A percentile compares a stretch with the other conserved stretches of the same genome.
These are phyloP conservation scores for Trissonchulus latispiculum DNA, from an alignment of 2,888 invertebrate genomes.

Conservation along the genomic window DNA sequence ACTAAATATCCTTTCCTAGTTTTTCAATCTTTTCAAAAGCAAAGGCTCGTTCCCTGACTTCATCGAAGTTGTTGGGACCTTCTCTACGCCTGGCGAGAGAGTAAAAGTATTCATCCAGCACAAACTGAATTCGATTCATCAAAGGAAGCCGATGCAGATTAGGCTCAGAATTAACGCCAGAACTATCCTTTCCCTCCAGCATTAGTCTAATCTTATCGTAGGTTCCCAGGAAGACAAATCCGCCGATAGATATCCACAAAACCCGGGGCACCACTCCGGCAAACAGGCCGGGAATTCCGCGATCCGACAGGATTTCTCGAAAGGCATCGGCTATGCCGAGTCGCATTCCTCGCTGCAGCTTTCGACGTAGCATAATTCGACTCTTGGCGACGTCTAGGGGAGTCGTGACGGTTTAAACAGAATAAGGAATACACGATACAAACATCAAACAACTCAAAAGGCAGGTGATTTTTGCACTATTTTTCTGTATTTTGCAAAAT, in stretches of 20 bases:
- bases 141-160: no score
- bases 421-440: no score
- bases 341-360: not conserved
- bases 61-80: not conserved
- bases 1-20: not conserved
- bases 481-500: no score
- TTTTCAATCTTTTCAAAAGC: not conserved
- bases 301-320: slow-evolving; percentile 9
- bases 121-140: no score
- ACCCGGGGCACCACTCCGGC: slow-evolving; percentile 77
- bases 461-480: no score
- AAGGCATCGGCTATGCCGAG: no score
- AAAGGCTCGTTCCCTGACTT: not conserved
- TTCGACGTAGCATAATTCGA: slow-evolving; percentile 78
- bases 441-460: no score
- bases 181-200: no score
- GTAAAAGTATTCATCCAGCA: no score
- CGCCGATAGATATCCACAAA: slow-evolving; percentile 77
- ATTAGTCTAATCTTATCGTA: no score
- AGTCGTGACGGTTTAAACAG: slow-evolving; percentile 74
- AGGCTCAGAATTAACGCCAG: no score
- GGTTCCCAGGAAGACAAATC: slow-evolving; percentile 85
- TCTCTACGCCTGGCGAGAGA: no score
- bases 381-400: slow-evolving; percentile 95
- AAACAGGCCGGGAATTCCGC: slow-evolving; percentile 57